Conservation (phyloP, 1,140 invertebrate genomes). For the Propsilocerus akamusi region DNA sequence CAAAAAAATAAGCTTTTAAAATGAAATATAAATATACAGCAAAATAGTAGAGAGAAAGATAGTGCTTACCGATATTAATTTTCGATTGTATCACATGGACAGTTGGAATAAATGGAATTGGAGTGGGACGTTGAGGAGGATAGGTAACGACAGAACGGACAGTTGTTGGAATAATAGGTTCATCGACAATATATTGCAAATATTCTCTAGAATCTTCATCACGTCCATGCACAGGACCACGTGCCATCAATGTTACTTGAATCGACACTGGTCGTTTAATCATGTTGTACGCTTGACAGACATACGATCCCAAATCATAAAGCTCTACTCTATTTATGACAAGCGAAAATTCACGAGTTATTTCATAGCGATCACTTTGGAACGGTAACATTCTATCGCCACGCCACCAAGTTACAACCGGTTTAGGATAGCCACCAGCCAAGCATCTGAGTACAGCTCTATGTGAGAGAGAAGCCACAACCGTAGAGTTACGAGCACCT, state of each 20-base stretch:
- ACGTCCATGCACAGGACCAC: slow-evolving; percentile 33
- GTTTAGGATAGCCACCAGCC: slow-evolving; percentile 62
- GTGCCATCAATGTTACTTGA: slow-evolving; percentile 46
- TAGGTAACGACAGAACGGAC: slow-evolving; percentile 14
- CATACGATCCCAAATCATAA: slow-evolving; percentile 60
- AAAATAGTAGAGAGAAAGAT: no score
- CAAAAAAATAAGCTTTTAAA: no score
- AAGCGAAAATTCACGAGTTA: slow-evolving; percentile 50
- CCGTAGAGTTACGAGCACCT: slow-evolving; percentile 32
- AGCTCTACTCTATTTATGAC: slow-evolving; percentile 49
- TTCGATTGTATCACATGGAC: no score
- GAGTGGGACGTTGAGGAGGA: slow-evolving; percentile 30
- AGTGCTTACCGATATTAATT: no score
- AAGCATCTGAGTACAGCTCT: slow-evolving; percentile 58
- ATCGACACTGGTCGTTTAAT: slow-evolving; percentile 54
- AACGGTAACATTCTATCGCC: slow-evolving; percentile 52
- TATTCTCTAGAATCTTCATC: slow-evolving; percentile 29
- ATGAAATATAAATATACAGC: no score
- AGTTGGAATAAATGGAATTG: no score
- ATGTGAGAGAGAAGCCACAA: slow-evolving; percentile 48
- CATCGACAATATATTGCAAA: slow-evolving; percentile 31
- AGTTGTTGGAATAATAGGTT: slow-evolving; percentile 21
- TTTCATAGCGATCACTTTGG: slow-evolving; percentile 47
- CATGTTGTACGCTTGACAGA: slow-evolving; percentile 74
- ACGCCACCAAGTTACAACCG: slow-evolving; percentile 71